Conservation (phyloP, 92 coral and sea anemone species). For the Porites rus region DNA sequence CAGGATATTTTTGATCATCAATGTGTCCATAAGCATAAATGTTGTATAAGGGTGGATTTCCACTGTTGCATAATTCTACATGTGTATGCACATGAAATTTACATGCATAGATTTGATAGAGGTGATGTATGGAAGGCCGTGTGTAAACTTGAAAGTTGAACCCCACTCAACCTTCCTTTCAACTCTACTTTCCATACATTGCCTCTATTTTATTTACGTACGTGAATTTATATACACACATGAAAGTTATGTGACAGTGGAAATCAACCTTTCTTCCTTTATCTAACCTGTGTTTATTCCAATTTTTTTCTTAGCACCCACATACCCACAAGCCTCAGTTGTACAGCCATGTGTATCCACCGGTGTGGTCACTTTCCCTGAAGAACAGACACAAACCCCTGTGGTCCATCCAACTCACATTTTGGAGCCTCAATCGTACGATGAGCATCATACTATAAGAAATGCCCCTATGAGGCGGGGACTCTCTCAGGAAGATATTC, state of each 20-base stretch:
- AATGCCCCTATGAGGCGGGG: conserved; percentile 41
- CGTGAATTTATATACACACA: too few species aligned
- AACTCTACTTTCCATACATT: too few species aligned
- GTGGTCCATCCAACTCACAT: conserved; percentile 81
- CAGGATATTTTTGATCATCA: too few species aligned
- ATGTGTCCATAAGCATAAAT: too few species aligned
- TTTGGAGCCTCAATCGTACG: conserved; percentile 81
- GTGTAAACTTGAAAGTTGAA: too few species aligned
- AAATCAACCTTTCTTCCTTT: neutral
- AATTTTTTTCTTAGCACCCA: conserved; percentile 41
- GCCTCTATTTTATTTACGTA: too few species aligned
- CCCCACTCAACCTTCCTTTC: too few species aligned
- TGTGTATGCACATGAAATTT: too few species aligned
- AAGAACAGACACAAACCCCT: conserved; percentile 68
- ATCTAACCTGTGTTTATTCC: neutral
- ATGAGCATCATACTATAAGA: conserved; percentile 52
- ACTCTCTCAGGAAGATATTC: conserved; percentile 78
- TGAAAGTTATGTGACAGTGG: neutral
- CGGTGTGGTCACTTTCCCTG: conserved; percentile 93
- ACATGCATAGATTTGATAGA: too few species aligned
- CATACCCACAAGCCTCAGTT: conserved; percentile 77
- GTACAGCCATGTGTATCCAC: conserved; percentile 78
- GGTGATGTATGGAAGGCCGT: too few species aligned
- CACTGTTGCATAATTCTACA: too few species aligned
- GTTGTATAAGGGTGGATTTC: too few species aligned